phyloP scores from a whole-genome alignment of 2,113 vertebrate species.

The Chlamydotis undulata region DNA sequence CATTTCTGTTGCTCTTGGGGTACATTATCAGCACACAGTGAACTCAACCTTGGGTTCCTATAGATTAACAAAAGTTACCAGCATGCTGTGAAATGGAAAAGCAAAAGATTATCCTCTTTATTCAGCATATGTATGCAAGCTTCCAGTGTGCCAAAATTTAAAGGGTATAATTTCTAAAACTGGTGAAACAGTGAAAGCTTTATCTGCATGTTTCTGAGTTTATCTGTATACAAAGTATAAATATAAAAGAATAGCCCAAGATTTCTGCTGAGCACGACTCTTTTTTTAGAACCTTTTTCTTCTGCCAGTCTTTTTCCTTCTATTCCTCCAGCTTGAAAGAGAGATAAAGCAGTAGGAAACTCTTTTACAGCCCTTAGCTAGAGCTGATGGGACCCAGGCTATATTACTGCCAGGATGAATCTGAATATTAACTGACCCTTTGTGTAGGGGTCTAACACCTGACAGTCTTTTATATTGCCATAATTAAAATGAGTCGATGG shows the following conservation, averaged over 20 bases:
- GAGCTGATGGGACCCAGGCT: background rate
- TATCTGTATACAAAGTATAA: background rate
- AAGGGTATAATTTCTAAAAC: background rate
- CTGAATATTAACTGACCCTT: conserved; percentile 11
- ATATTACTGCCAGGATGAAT: background rate
- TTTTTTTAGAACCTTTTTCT: background rate
- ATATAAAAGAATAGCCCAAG: background rate
- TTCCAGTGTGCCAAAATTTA: conserved; percentile 3
- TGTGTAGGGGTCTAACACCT: background rate
- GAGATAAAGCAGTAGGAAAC: background rate
- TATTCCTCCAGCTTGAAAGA: background rate
- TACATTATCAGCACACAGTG: conserved; percentile 26
- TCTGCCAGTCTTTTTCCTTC: background rate
- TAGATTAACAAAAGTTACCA: conserved; percentile 15
- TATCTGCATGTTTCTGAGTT: background rate
- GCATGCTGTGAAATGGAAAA: background rate
- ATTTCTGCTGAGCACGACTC: background rate
- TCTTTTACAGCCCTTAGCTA: background rate
- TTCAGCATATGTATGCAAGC: background rate
- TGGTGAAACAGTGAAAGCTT: background rate
- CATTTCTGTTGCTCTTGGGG: conserved; percentile 25
- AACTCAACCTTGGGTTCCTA: conserved; percentile 20
- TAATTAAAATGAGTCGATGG: conserved; percentile 25
- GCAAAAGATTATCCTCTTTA: conserved; percentile 11
- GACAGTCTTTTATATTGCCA: conserved; percentile 11